phyloP scores from a whole-genome alignment of 1,140 invertebrate species.

The Macrotrachela quadricornifera region DNA sequence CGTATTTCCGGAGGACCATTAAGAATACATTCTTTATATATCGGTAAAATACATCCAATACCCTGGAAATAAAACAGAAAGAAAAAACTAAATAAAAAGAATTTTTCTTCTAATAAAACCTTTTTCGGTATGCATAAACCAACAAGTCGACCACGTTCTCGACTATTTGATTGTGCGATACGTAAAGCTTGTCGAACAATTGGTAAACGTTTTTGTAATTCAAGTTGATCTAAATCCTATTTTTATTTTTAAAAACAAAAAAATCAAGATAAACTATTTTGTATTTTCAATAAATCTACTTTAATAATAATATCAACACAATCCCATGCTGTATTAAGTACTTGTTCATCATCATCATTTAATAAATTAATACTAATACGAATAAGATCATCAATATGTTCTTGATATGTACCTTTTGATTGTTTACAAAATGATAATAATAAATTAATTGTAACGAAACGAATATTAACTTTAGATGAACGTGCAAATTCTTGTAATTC shows the following conservation, averaged over 20 bases:
- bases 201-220: conserved; percentile 41
- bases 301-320: conserved; percentile 70
- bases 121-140: too few relatives aligned
- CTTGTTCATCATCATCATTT: conserved; percentile 52
- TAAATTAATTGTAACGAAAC: conserved; percentile 58
- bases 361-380: conserved; percentile 64
- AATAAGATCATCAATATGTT: conserved; percentile 63
- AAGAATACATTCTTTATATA: conserved; percentile 82
- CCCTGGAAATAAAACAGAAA: conserved; percentile 40
- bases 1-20: conserved; percentile 81
- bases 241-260: not conserved
- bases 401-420: conserved; percentile 54
- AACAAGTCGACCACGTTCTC: conserved; percentile 31
- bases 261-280: conserved; percentile 2
- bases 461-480: conserved; percentile 20
- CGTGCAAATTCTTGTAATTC: conserved; percentile 42
- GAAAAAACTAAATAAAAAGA: too few relatives aligned
- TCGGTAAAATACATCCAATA: conserved; percentile 69
- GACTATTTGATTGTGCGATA: conserved; percentile 63
- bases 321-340: conserved; percentile 65
- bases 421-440: conserved; percentile 69
- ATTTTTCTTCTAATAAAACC: too few relatives aligned
- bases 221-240: too few relatives aligned
- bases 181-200: conserved; percentile 73
- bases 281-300: conserved; percentile 22